Percentiles rank a stretch among this genome's conserved stretches.
phyloP scores from a whole-genome alignment of 2,888 invertebrate genomes.

The Willowsia nigromaculata region DNA sequence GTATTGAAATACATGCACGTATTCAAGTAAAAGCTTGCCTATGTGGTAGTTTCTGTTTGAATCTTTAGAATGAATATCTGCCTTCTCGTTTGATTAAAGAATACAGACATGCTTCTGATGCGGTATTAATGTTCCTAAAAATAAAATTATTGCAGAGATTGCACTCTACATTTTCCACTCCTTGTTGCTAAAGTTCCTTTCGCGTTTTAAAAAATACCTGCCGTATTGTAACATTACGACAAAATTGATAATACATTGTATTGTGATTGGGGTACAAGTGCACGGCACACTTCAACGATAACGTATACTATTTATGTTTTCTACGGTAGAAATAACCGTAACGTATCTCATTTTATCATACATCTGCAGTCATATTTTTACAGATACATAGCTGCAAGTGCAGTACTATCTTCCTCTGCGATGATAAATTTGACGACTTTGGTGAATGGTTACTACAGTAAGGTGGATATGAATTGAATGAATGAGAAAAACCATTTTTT shows the following conservation, averaged over 20 bases:
- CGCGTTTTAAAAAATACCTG: not conserved
- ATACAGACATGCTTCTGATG: not conserved
- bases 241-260: not conserved
- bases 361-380: conserved; percentile 1
- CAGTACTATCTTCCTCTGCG: too few relatives aligned
- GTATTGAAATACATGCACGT: too few relatives aligned
- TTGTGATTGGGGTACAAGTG: not conserved
- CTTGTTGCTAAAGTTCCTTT: not conserved
- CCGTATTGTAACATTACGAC: not conserved
- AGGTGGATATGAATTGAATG: conserved; percentile 4
- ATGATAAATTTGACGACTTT: not conserved
- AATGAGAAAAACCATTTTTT: conserved; percentile 20
- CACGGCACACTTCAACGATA: not conserved
- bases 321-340: conserved; percentile 27
- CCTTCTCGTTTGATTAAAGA: not conserved
- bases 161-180: not conserved
- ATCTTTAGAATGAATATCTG: not conserved
- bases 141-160: not conserved
- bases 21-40: too few relatives aligned
- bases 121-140: not conserved
- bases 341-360: not conserved
- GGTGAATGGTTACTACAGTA: not conserved
- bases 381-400: not conserved
- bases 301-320: not conserved
- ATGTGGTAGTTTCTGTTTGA: too few relatives aligned